phyloP scores from a whole-genome alignment of 2,797 vertebrate species.

The Ataeniobius toweri region DNA sequence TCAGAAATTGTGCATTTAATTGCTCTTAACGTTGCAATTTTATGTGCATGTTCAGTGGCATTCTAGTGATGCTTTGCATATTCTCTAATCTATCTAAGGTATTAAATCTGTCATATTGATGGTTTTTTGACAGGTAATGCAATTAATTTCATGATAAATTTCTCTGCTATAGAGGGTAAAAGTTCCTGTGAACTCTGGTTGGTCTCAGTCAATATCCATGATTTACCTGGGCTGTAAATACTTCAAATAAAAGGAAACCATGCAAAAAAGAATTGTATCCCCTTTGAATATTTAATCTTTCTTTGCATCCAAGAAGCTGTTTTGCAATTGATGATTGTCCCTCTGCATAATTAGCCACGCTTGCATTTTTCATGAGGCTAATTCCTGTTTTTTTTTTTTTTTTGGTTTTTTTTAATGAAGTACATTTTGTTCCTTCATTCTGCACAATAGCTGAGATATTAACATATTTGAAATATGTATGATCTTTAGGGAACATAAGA shows the following conservation, averaged over 20 bases:
- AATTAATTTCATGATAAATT: slow-evolving; percentile 45
- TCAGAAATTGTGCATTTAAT: slow-evolving; percentile 6
- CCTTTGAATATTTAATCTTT: slow-evolving; percentile 39
- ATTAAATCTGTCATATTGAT: slow-evolving; percentile 73
- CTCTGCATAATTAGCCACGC: slow-evolving; percentile 68
- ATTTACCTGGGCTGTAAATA: slow-evolving; percentile 45
- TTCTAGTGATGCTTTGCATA: slow-evolving; percentile 26
- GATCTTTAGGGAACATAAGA: slow-evolving; percentile 65
- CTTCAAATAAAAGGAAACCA: slow-evolving; percentile 48
- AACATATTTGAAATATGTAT: slow-evolving; percentile 75
- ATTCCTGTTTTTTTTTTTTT: slow-evolving; percentile 34
- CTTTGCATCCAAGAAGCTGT: slow-evolving; percentile 60
- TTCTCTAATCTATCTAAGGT: slow-evolving; percentile 54
- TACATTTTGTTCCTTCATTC: slow-evolving; percentile 64
- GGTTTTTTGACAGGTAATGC: background rate
- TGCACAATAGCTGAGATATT: slow-evolving; percentile 62
- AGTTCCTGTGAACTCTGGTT: slow-evolving; percentile 48
- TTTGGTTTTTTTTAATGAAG: slow-evolving; percentile 47
- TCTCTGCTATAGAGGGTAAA: slow-evolving; percentile 48
- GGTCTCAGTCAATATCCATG: slow-evolving; percentile 45
- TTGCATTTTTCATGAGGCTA: slow-evolving; percentile 76
- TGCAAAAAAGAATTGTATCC: slow-evolving; percentile 23
- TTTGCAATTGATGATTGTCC: slow-evolving; percentile 69
- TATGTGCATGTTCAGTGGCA: slow-evolving; percentile 16
- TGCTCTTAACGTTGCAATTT: slow-evolving; percentile 3